phyloP scores from a whole-genome alignment of 2,797 vertebrate genomes.

The Chelmon rostratus region DNA sequence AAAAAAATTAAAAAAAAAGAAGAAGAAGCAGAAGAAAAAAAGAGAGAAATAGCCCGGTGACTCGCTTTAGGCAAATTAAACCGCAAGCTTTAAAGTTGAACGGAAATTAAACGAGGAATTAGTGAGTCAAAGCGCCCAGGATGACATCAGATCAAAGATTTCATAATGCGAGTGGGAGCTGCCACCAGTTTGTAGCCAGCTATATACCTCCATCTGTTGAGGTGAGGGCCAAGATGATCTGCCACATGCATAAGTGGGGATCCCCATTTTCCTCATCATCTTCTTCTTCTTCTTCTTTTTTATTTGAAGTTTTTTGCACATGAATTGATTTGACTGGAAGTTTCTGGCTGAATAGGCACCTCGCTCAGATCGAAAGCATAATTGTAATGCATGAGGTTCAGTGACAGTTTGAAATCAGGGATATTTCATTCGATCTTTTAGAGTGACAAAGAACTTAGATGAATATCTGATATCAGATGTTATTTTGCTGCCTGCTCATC shows the following conservation, averaged over 20 bases:
- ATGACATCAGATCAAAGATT: constrained; percentile 23
- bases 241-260: constrained; percentile 42
- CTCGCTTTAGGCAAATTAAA: constrained; percentile 29
- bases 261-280: constrained; percentile 24
- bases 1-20: background rate
- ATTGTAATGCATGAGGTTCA: background rate
- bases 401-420: background rate
- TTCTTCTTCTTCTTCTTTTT: background rate
- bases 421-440: background rate
- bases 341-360: background rate
- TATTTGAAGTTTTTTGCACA: constrained; percentile 27
- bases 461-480: background rate
- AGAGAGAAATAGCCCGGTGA: constrained; percentile 30
- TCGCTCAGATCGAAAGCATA: background rate
- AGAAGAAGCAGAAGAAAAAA: no score
- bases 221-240: constrained; percentile 38
- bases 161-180: constrained; percentile 20
- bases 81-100: constrained; percentile 28
- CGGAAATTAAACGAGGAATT: constrained; percentile 34
- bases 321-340: constrained; percentile 1
- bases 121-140: constrained; percentile 17
- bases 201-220: constrained; percentile 40
- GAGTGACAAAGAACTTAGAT: background rate
- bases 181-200: constrained; percentile 34
- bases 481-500: constrained; percentile 6